Base-by-base conservation (phyloP, 1,140 invertebrate species). In the Melitaea cinxia region DNA sequence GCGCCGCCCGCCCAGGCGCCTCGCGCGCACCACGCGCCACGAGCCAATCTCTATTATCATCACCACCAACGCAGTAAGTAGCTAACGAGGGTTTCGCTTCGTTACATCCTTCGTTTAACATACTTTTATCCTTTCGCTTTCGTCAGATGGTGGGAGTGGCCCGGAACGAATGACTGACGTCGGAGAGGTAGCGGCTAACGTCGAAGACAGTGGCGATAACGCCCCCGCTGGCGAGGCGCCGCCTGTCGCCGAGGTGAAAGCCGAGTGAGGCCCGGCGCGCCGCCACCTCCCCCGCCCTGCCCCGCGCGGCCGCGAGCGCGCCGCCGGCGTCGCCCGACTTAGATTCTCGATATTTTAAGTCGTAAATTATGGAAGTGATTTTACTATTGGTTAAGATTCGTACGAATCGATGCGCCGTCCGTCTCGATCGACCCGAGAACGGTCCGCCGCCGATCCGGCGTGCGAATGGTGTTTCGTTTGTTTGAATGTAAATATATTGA, bases 351-450 rank as follows among this genome's bases (percentile, higher is more conserved):
- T 89, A 87, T 83, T 82, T 79, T 85, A 85, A 83, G 82, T 85
- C 83, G 78, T 89, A 87, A 89, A 89, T 89, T 89, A 85, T 85
- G 77, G 73, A 89, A 88, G 85, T 89, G 82, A 86, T 83, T 77
- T 47, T 85, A 84, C 79, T 74, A 78, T 82, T 78, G 80, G 81
- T 81, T 78, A 82, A 79, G 78, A 76, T 76, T 79, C 66, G 69
- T 73, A 77, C 74, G 72, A 72, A 70, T 71, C 68, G 70, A 64
- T 28, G 37, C 66, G 54, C 55, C 61, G 52, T 42, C 54, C 52
- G 56, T 30, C 33, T 52, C 58, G 66, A 55, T 7, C 59, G 58
- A 14, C 19, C 47, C 68, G 72, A 73, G 61, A 63, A 58, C 73
- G 70, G 77, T 47, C 63, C 73, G 65, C 60, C 67, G 68, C 69